phyloP scores from a whole-genome alignment of 2,797 vertebrate species.

The Dromococcyx pavoninus region DNA sequence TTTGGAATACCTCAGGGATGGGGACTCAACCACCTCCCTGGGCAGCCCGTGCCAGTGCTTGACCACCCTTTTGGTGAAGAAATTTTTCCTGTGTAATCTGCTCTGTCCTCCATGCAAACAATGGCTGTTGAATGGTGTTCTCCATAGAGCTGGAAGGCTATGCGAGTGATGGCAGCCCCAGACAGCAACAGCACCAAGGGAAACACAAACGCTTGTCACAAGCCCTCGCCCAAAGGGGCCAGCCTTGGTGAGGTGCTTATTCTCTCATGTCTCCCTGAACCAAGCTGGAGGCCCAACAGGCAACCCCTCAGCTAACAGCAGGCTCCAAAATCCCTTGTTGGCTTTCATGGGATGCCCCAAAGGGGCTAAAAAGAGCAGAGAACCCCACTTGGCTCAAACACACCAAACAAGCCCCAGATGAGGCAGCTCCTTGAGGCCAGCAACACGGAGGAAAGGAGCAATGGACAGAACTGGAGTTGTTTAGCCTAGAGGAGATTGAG shows the following conservation, averaged over 20 bases:
- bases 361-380: background rate
- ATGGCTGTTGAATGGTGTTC: rapidly evolving
- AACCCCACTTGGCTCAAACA: too few relatives aligned
- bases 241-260: background rate
- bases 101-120: background rate
- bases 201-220: rapidly evolving
- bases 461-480: too few relatives aligned
- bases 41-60: too few relatives aligned
- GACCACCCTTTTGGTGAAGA: too few relatives aligned
- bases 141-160: background rate
- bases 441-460: too few relatives aligned
- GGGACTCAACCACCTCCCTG: too few relatives aligned
- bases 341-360: background rate
- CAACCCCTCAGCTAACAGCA: background rate
- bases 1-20: too few relatives aligned
- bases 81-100: too few relatives aligned
- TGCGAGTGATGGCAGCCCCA: background rate
- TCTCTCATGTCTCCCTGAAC: background rate
- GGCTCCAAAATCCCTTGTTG: rapidly evolving
- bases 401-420: too few relatives aligned
- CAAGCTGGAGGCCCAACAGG: rapidly evolving
- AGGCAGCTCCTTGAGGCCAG: too few relatives aligned
- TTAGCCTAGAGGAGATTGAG: too few relatives aligned
- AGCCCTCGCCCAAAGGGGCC: rapidly evolving
- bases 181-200: background rate